These are phyloP conservation scores for Physeter macrocephalus DNA, from an alignment of 2,113 vertebrate genomes.

Conservation along the genomic window DNA sequence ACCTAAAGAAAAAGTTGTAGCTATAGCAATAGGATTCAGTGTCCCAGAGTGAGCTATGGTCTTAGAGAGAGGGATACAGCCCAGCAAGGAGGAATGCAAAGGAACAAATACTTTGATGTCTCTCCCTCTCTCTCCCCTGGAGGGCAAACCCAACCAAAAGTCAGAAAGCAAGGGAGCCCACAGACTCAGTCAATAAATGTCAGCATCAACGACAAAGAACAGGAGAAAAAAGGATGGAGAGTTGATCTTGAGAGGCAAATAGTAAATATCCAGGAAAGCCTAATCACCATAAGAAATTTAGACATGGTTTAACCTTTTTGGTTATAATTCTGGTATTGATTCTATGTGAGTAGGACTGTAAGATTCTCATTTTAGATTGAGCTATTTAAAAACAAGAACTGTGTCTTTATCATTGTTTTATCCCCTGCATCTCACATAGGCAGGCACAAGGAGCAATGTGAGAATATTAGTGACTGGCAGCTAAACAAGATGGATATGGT, in stretches of 20 bases:
- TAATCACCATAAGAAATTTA: background rate
- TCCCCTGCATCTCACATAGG: background rate
- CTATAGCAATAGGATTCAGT: background rate
- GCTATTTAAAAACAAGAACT: background rate
- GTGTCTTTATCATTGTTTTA: background rate
- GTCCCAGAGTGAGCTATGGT: background rate
- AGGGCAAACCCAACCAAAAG: background rate
- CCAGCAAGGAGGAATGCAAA: background rate
- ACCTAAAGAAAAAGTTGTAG: background rate
- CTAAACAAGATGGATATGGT: background rate
- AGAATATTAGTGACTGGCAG: background rate
- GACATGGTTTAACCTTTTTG: background rate
- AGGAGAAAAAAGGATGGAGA: background rate
- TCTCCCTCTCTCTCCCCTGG: background rate
- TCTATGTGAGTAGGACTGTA: background rate
- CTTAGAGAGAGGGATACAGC: background rate
- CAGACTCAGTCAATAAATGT: background rate
- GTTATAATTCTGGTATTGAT: background rate
- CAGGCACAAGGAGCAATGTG: background rate
- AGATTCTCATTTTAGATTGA: background rate
- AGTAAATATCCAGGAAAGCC: background rate
- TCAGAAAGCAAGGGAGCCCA: background rate
- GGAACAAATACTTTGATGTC: background rate
- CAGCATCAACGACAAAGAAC: background rate
- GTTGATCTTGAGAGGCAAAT: background rate